These are phyloP conservation scores for Orchesellides sinensis DNA, from an alignment of 2,888 invertebrate species.

Conservation along the genomic window DNA sequence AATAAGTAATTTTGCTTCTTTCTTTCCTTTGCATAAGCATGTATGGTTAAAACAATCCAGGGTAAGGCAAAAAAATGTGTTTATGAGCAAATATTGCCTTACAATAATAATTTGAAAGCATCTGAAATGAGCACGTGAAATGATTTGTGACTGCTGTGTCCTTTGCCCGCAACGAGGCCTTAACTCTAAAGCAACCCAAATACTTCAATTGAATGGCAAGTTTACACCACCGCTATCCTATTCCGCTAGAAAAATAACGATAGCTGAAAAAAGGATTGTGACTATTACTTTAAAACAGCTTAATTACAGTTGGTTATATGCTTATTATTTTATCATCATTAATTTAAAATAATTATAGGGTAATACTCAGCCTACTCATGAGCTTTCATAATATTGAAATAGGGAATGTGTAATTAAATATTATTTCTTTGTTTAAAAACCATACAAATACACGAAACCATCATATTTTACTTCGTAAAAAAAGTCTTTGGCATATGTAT, in stretches of 20 bases:
- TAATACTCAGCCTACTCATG: slow-evolving; percentile 41
- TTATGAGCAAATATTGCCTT: no score
- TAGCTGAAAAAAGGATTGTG: slow-evolving; percentile 25
- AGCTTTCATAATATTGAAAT: slow-evolving; percentile 54
- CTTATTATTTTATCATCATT: slow-evolving; percentile 63
- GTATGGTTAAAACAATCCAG: no score
- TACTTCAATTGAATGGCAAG: no score
- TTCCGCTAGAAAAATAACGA: slow-evolving; percentile 5
- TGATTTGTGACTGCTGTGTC: no score
- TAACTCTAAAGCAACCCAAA: no score
- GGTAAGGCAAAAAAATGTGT: no score
- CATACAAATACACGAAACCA: slow-evolving; percentile 8
- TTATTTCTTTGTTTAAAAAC: slow-evolving; percentile 51
- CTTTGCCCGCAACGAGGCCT: no score
- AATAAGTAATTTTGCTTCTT: no score
- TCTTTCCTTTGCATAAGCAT: no score
- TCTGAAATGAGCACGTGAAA: no score
- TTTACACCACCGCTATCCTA: no score
- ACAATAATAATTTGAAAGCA: no score
- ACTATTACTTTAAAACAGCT: slow-evolving; percentile 46
- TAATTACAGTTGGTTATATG: slow-evolving; percentile 41
- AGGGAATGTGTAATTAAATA: slow-evolving; percentile 43
- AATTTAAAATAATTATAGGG: slow-evolving; percentile 61
- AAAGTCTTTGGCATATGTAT: background rate
- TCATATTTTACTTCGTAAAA: background rate